Base-by-base conservation (phyloP, 2,113 vertebrate species). In the Gobio gobio region DNA sequence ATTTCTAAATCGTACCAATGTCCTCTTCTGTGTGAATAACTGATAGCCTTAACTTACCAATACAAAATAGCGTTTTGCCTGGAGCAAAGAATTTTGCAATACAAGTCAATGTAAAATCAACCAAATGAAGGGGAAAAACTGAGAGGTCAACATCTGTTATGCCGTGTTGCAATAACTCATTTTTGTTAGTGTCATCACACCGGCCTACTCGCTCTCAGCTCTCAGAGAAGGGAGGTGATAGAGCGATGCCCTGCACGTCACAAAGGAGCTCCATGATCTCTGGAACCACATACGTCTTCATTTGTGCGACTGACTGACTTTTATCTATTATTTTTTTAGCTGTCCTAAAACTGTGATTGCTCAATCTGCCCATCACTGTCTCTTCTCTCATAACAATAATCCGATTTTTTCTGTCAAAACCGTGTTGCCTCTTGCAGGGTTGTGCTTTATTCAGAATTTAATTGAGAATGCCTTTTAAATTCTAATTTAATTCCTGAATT, bases 41-140 rank as follows among this genome's bases (percentile, higher is more conserved):
- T 90, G 70, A 86, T 92, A 78, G 88, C 89, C 89, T 92, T 88
- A 87, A 92, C 68, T 84, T 79, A 89, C 78, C 86, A 87, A 88
- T 85, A 78, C 77, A 66, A 58, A 78, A 79, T 75, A 59, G 58
- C 59, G 14, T 83, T 89, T 85, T 83, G 85, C 85, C 72, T 76
- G n/a, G 78, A 81, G 49, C 63, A 68, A 77, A 79, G 49, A 77
- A 86, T 84, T 64, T 61, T 90, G 82, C 84, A 87, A 90, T 86
- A 85, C 77, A 84, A 73, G 64, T 36, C 51, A 82, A 68, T 33
- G 33, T 84, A 45, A 58, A 73, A 45, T 84, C 40, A 72, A 85
- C 56, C 75, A 86, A 90, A 80, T n/a, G 66, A 80, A 79, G 47
- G n/a, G 20, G 47, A 63, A 22, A 54, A 77, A 45, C 29, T 7